A percentile compares a stretch with the other conserved stretches of the same genome.
Evolutionary conservation across 2,113 vertebrate species (phyloP).

Genomic region (Asarcornis scutulata): DNA sequence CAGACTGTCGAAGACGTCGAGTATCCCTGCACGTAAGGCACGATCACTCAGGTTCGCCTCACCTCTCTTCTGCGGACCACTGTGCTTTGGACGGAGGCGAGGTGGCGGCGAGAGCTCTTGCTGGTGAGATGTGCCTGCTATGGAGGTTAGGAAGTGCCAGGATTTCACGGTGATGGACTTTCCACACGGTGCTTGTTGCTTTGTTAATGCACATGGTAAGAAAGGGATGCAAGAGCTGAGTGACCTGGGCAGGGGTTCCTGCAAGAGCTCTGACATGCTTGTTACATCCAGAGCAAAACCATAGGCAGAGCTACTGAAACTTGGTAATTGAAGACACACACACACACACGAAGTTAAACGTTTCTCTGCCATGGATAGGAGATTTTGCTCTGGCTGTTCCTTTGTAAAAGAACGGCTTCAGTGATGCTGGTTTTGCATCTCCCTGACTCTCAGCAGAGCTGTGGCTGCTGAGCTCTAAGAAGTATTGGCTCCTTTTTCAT

Average conservation of each 20-base stretch:
- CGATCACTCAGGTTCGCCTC: neutral
- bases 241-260: neutral
- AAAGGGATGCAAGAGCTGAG: neutral
- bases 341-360: neutral
- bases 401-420: neutral
- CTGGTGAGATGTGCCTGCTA: conserved; percentile 8
- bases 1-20: conserved; percentile 15
- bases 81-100: conserved; percentile 39
- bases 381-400: neutral
- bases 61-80: conserved; percentile 6
- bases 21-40: conserved; percentile 56
- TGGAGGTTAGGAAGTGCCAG: conserved; percentile 1
- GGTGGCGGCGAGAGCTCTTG: neutral
- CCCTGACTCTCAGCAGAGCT: neutral
- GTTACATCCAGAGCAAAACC: neutral
- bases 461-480: neutral
- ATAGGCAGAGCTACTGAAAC: neutral
- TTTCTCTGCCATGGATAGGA: neutral
- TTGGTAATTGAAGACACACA: neutral
- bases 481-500: neutral
- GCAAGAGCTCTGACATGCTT: neutral
- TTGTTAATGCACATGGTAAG: neutral
- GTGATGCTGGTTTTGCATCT: neutral
- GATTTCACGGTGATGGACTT: neutral
- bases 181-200: neutral